Percentiles rank a stretch among this genome's conserved stretches.
These are phyloP conservation scores for Cairina moschata DNA, from an alignment of 2,113 vertebrate genomes.

Conservation along the genomic window DNA sequence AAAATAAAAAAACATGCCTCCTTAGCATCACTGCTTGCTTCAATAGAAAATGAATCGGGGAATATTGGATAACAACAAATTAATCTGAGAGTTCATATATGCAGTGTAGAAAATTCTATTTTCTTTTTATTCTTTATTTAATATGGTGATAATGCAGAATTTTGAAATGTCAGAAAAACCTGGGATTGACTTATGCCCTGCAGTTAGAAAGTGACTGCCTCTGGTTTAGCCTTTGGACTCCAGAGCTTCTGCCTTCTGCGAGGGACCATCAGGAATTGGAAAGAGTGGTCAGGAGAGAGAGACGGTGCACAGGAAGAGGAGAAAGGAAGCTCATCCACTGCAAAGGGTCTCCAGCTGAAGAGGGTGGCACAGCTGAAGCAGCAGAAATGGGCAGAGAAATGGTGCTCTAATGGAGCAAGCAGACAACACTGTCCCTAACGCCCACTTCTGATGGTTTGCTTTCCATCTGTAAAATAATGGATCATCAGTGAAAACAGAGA, in stretches of 20 bases:
- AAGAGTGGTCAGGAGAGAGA: background rate
- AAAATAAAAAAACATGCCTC: background rate
- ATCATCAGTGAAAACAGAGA: background rate
- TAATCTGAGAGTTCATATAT: background rate
- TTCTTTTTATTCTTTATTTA: background rate
- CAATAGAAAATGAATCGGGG: background rate
- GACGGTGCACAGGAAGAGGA: background rate
- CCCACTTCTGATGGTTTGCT: background rate
- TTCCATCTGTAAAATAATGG: background rate
- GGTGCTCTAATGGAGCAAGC: background rate
- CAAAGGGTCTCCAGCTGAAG: background rate
- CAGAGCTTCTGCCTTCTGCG: background rate
- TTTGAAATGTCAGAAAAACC: background rate
- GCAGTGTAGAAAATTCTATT: background rate
- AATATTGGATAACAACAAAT: background rate
- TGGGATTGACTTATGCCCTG: background rate
- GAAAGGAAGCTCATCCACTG: background rate
- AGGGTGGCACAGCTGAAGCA: background rate
- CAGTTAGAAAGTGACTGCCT: background rate
- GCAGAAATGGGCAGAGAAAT: background rate
- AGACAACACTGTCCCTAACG: background rate
- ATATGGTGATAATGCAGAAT: background rate
- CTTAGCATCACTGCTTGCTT: background rate
- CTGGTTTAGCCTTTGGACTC: too few species aligned
- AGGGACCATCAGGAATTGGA: fast-evolving